Evolutionary conservation across 1,140 invertebrate genomes (phyloP), one percentile per base, ranked within the genome.

Genomic region (Bicyclus anynana): DNA sequence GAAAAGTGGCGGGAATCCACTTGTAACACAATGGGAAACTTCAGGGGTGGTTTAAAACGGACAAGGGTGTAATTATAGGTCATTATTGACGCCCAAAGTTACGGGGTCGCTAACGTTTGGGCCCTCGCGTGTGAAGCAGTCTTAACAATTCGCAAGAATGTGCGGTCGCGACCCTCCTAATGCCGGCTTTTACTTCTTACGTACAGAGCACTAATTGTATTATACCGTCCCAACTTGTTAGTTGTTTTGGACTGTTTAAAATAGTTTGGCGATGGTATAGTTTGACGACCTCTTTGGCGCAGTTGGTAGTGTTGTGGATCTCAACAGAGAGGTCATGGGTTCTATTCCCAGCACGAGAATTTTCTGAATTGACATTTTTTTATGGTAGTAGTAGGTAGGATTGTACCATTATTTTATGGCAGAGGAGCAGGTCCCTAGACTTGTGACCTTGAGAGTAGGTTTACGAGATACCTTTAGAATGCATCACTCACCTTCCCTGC

Each of bases 31-130:
- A 21, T n/a, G 42, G 13, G 21, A 44, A 20, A 21, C 42, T 50
- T 50, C 18, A 13, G 10, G 42, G 55, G 49, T 18, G 48, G 40
- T 33, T 53, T 57, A 40, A 51, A 44, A 26, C 27, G 49, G 42
- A 44, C 17, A 46, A 52, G 49, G 59, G 33, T 18, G 52, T 63
- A 72, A 66, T 72, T 67, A 72, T 56, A 55, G 49, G 26, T 60
- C 64, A 64, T 66, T 64, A 69, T 67, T 65, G 65, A 62, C 55
- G 44, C 50, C 55, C 49, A 48, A 69, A 72, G 60, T 68, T 57
- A 18, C 44, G 16, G 59, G 62, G 59, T 72, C 69, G 42, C 54
- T 37, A 64, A 55, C 56, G 62, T 59, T 48, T 16, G 18, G 53
- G 44, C 47, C 47, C 52, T 64, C 53, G 54, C 53, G 61, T 67